Evolutionary conservation across 2,888 invertebrate species (phyloP).

Genomic region (Lasiommata megera): DNA sequence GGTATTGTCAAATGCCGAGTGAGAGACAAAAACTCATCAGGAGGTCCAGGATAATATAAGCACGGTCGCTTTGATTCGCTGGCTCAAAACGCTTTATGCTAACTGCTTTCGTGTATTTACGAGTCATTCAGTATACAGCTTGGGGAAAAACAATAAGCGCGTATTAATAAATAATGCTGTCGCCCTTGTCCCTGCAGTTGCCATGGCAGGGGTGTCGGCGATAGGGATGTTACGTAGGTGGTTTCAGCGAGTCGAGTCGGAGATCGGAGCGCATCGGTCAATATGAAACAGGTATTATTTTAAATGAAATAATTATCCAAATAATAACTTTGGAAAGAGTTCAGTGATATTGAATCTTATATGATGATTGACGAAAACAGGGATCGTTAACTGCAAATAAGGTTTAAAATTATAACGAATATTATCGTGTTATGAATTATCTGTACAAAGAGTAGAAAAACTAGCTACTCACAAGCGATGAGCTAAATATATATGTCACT

Average conservation of each 20-base stretch:
- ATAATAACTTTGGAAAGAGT: too few species aligned
- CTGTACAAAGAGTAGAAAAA: too few species aligned
- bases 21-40: conserved; percentile 14
- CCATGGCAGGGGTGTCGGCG: conserved; percentile 32
- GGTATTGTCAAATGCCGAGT: conserved; percentile 2
- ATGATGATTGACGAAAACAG: too few species aligned
- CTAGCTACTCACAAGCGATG: too few species aligned
- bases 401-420: too few species aligned
- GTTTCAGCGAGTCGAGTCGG: neutral
- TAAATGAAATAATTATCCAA: too few species aligned
- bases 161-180: conserved; percentile 66
- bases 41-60: conserved; percentile 7
- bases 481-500: too few species aligned
- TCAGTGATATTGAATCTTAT: too few species aligned
- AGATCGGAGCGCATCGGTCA: neutral
- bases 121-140: conserved; percentile 14
- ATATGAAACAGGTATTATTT: neutral
- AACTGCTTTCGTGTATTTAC: conserved; percentile 21
- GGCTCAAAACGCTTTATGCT: conserved; percentile 6
- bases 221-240: conserved; percentile 3
- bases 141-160: conserved; percentile 52
- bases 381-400: too few species aligned
- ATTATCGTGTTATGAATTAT: too few species aligned
- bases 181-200: conserved; percentile 52
- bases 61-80: conserved; percentile 10